Percentiles rank a stretch among this genome's conserved stretches.
Evolutionary conservation across 2,797 vertebrate species (phyloP).

Genomic region (Nannoperca australis): DNA sequence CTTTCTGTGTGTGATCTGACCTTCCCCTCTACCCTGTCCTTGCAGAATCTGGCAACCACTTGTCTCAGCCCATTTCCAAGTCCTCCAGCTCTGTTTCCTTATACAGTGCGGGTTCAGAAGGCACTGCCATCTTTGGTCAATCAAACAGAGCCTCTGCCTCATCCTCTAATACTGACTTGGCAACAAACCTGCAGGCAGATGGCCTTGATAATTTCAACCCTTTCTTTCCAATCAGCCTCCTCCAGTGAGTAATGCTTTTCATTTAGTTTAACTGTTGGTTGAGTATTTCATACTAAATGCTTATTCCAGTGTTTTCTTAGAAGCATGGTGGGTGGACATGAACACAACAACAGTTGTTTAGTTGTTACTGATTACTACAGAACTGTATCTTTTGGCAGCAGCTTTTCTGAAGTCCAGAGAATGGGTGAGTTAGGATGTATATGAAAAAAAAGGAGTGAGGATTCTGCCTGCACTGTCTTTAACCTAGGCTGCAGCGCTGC

Average conservation of each 20-base stretch:
- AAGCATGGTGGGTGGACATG: constrained; percentile 10
- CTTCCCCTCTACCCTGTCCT: constrained; percentile 9
- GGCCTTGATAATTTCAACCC: constrained; percentile 86
- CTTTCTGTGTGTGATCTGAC: neutral
- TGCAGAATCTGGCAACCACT: constrained; percentile 75
- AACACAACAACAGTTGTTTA: constrained; percentile 6
- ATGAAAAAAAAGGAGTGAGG: constrained; percentile 38
- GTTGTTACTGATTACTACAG: constrained; percentile 72
- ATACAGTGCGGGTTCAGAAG: constrained; percentile 87
- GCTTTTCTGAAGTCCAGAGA: constrained; percentile 76
- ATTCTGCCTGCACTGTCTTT: constrained; percentile 56
- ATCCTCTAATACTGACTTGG: constrained; percentile 86
- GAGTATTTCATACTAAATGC: constrained; percentile 5
- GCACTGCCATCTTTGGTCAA: constrained; percentile 85
- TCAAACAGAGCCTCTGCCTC: constrained; percentile 85
- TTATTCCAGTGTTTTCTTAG: neutral
- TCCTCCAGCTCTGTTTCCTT: constrained; percentile 88
- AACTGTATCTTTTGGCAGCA: constrained; percentile 77
- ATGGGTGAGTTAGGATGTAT: constrained; percentile 80
- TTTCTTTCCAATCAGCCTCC: constrained; percentile 87
- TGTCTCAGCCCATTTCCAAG: constrained; percentile 84
- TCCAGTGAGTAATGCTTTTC: constrained; percentile 83
- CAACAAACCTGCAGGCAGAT: constrained; percentile 82
- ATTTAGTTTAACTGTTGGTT: constrained; percentile 17
- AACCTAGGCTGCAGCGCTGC: constrained; percentile 64